Conservation (phyloP, 1,140 invertebrate species). For the Macrocentrus cingulum region DNA sequence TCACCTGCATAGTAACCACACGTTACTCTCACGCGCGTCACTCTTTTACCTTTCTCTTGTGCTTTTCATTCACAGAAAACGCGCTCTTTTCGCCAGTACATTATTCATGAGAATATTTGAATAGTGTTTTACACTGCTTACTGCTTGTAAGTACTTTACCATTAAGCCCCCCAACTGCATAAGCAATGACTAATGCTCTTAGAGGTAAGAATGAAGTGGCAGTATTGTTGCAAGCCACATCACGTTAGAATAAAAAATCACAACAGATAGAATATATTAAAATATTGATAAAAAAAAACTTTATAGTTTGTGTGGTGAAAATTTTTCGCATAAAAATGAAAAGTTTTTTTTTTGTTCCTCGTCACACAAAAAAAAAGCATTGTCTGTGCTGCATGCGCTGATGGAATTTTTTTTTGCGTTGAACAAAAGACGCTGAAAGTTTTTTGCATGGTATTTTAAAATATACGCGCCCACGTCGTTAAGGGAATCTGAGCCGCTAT, state of each 20-base stretch:
- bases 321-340: no score
- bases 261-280: no score
- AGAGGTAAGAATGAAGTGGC: slow-evolving; percentile 28
- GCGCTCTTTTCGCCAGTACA: slow-evolving; percentile 15
- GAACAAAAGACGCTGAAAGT: no score
- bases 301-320: no score
- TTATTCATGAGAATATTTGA: slow-evolving; percentile 38
- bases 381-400: no score
- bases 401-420: no score
- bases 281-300: no score
- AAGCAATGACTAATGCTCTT: slow-evolving; percentile 31
- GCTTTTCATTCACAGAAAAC: not conserved
- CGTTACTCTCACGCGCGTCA: not conserved
- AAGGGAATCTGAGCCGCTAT: slow-evolving; percentile 14
- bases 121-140: slow-evolving; percentile 38
- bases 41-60: not conserved
- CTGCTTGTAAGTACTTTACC: slow-evolving; percentile 31
- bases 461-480: slow-evolving; percentile 1
- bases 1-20: not conserved
- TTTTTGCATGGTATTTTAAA: not conserved
- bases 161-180: slow-evolving; percentile 19
- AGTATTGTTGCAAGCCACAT: slow-evolving; percentile 4
- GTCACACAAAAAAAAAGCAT: no score
- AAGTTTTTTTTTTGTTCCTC: no score
- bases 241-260: no score